A percentile compares a stretch with the other conserved stretches of the same genome.
These are phyloP conservation scores for Aporrectodea caliginosa DNA, from an alignment of 1,140 invertebrate species.

Conservation along the genomic window DNA sequence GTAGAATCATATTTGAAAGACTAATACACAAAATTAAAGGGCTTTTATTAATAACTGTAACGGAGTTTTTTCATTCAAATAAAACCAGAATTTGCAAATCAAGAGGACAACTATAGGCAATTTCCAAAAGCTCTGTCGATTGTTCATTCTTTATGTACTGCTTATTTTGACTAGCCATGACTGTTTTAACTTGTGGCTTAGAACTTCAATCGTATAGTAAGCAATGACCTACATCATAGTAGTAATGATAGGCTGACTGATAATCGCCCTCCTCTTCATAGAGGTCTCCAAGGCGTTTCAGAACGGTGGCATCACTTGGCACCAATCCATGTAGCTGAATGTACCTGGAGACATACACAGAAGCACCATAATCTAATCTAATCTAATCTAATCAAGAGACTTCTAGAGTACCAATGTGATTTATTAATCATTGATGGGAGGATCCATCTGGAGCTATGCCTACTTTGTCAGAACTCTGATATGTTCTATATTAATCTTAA, in stretches of 20 bases:
- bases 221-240: conserved; percentile 84
- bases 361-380: background rate
- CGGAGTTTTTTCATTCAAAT: background rate
- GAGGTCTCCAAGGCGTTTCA: conserved; percentile 78
- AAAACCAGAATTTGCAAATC: background rate
- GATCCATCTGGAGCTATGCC: background rate
- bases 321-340: conserved; percentile 78
- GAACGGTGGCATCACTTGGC: conserved; percentile 75
- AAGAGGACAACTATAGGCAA: background rate
- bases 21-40: conserved; percentile 51
- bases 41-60: background rate
- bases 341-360: conserved; percentile 62
- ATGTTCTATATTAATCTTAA: too few species aligned
- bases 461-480: background rate
- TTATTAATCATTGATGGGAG: background rate
- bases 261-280: conserved; percentile 81
- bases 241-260: conserved; percentile 86
- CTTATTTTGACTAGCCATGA: background rate
- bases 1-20: conserved; percentile 84
- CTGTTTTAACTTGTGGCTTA: too few species aligned
- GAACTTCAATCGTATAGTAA: too few species aligned
- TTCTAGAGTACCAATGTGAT: background rate
- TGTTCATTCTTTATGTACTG: background rate
- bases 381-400: background rate
- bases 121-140: background rate